Conservation (phyloP, 30 jellyfish, hydroid and myxozoan genomes). For the Turritopsis dohrnii region DNA sequence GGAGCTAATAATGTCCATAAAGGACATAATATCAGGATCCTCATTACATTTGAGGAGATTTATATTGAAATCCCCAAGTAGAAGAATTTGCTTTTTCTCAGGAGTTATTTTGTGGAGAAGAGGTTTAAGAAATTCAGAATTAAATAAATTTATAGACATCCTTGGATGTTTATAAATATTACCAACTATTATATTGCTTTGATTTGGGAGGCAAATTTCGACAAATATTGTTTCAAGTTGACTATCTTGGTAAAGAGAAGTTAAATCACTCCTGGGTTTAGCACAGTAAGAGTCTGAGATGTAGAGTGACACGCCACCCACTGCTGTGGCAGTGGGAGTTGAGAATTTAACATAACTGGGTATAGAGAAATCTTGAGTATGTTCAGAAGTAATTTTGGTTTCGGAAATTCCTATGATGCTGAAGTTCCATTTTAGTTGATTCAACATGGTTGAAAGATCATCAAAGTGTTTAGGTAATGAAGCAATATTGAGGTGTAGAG, state of each 20-base stretch:
- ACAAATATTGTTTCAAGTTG: background rate
- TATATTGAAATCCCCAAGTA: background rate
- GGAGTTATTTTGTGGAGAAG: background rate
- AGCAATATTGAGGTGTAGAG: background rate
- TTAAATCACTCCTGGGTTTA: background rate
- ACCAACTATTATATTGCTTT: background rate
- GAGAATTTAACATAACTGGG: background rate
- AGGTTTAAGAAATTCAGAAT: background rate
- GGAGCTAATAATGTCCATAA: background rate
- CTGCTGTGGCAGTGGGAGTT: background rate
- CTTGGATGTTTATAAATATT: background rate
- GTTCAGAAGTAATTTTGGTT: background rate
- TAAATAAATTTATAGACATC: background rate
- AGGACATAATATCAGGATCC: background rate
- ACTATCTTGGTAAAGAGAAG: background rate
- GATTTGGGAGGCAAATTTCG: background rate
- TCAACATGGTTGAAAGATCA: background rate
- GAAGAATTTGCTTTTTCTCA: background rate
- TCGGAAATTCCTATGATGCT: background rate
- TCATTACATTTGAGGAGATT: background rate
- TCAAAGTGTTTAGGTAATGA: background rate
- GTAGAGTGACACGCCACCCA: background rate
- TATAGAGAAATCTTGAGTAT: background rate
- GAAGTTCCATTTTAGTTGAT: background rate
- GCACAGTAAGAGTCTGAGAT: background rate